Conservation (phyloP, 2,113 vertebrate genomes). For the Spheniscus mendiculus region DNA sequence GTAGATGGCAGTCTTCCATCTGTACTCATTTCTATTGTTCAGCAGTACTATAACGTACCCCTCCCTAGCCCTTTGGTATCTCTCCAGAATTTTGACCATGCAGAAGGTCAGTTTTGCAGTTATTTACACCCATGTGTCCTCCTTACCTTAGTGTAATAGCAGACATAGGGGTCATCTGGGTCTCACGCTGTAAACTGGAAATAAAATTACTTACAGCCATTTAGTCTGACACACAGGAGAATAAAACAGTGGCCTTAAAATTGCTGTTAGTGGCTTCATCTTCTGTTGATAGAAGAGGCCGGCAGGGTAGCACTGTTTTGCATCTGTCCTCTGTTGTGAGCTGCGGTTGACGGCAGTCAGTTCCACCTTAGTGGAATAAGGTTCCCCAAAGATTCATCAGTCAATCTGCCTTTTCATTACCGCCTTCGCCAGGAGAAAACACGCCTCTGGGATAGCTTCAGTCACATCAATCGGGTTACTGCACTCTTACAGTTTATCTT, state of each 20-base stretch:
- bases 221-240: not conserved
- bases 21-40: not conserved
- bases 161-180: not conserved
- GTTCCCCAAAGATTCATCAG: not conserved
- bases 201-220: not conserved
- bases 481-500: not conserved
- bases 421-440: not conserved
- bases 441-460: not conserved
- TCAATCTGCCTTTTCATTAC: not conserved
- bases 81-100: not conserved
- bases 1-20: not conserved
- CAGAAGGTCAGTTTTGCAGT: not conserved
- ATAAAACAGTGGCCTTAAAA: not conserved
- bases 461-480: not conserved
- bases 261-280: not conserved
- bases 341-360: accelerated
- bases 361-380: not conserved
- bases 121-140: not conserved
- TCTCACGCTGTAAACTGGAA: not conserved
- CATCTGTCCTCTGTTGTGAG: not conserved
- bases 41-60: not conserved
- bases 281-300: not conserved
- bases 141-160: not conserved
- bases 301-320: not conserved
- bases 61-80: not conserved